phyloP scores from a whole-genome alignment of 2,113 vertebrate genomes.

The Desmodus rotundus region DNA sequence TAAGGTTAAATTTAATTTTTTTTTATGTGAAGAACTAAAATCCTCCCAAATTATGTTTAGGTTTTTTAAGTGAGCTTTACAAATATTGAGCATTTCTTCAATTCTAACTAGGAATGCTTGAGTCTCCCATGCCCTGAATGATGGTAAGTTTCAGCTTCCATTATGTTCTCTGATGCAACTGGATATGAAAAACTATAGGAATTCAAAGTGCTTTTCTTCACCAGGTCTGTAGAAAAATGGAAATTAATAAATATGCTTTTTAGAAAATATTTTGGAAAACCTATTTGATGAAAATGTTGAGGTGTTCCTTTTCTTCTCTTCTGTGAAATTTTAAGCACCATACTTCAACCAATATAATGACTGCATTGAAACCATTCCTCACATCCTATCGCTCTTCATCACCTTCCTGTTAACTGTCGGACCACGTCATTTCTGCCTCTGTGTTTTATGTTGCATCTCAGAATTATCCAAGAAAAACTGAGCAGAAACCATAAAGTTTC shows the following conservation, averaged over 20 bases:
- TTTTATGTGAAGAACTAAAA: background rate
- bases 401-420: background rate
- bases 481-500: background rate
- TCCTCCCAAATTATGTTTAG: background rate
- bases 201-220: background rate
- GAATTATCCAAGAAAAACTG: background rate
- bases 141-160: background rate
- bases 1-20: background rate
- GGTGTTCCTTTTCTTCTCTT: background rate
- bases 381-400: background rate
- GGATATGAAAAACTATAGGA: background rate
- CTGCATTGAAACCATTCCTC: background rate
- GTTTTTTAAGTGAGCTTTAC: background rate
- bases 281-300: background rate
- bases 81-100: background rate
- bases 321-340: background rate
- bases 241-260: background rate
- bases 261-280: background rate
- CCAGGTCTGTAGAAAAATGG: background rate
- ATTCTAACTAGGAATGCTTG: background rate
- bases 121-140: background rate
- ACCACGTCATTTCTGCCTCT: background rate
- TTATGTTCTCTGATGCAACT: background rate
- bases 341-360: background rate
- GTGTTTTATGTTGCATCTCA: background rate